Evolutionary conservation across 2,888 invertebrate species (phyloP).

Genomic region (Metacarcinus magister): DNA sequence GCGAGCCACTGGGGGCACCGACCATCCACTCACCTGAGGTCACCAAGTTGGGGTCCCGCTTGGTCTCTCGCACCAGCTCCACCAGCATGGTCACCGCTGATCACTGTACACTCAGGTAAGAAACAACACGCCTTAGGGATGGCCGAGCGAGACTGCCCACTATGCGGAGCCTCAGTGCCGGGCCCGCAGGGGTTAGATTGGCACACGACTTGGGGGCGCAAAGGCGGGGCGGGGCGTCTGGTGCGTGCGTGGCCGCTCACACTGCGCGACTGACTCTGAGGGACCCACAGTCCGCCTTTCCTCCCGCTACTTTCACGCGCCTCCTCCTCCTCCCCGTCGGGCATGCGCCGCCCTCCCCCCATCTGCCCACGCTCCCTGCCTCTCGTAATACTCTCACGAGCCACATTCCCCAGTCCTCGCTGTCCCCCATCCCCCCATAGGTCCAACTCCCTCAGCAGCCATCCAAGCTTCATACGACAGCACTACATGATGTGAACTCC

Average conservation of each 20-base stretch:
- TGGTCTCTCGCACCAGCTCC: constrained; percentile 67
- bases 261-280: constrained; percentile 19
- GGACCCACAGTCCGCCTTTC: background rate
- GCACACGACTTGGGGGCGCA: background rate
- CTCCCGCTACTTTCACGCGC: constrained; percentile 66
- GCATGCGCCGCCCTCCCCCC: constrained; percentile 64
- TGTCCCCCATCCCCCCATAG: background rate
- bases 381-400: constrained; percentile 16
- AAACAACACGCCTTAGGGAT: background rate
- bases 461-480: background rate
- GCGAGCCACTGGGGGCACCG: background rate
- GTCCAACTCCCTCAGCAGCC: constrained; percentile 18
- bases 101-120: background rate
- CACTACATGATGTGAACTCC: background rate
- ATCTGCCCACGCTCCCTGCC: constrained; percentile 53
- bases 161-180: background rate
- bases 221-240: background rate
- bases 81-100: constrained; percentile 60
- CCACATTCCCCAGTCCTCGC: constrained; percentile 50
- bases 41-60: constrained; percentile 62
- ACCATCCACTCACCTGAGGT: constrained; percentile 66
- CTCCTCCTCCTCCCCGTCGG: constrained; percentile 38
- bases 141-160: background rate
- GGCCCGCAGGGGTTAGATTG: background rate
- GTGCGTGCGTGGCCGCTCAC: constrained; percentile 37